Conservation (phyloP, 2,113 vertebrate genomes). For the Dromaius novaehollandiae region DNA sequence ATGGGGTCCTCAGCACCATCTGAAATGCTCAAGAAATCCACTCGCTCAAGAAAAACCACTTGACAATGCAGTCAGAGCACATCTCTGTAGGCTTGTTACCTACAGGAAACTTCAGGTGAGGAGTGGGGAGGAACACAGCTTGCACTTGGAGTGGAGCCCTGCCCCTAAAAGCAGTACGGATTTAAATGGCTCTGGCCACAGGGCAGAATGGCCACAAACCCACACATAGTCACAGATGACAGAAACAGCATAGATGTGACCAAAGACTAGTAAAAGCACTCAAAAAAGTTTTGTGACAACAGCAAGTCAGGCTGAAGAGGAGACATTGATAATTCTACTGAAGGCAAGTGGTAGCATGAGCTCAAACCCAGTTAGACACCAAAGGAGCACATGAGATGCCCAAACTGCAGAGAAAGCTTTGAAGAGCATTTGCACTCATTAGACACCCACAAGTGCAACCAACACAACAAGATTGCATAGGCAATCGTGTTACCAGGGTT, state of each 20-base stretch:
- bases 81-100: background rate
- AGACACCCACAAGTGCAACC: background rate
- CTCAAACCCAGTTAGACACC: background rate
- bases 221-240: background rate
- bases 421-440: background rate
- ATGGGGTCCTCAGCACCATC: background rate
- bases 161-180: background rate
- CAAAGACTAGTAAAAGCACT: background rate
- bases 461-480: background rate
- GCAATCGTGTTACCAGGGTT: background rate
- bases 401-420: background rate
- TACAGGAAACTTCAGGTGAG: background rate
- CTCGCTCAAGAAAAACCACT: background rate
- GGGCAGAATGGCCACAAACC: background rate
- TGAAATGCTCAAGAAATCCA: background rate
- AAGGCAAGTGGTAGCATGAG: background rate
- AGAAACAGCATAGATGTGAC: background rate
- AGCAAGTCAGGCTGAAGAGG: background rate
- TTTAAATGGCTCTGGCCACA: background rate
- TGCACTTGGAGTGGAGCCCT: background rate
- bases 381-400: background rate
- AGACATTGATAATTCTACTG: background rate
- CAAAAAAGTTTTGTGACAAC: background rate
- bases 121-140: background rate
- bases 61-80: rapidly evolving